phyloP scores from a whole-genome alignment of 2,113 vertebrate species.

The Sitta europaea region DNA sequence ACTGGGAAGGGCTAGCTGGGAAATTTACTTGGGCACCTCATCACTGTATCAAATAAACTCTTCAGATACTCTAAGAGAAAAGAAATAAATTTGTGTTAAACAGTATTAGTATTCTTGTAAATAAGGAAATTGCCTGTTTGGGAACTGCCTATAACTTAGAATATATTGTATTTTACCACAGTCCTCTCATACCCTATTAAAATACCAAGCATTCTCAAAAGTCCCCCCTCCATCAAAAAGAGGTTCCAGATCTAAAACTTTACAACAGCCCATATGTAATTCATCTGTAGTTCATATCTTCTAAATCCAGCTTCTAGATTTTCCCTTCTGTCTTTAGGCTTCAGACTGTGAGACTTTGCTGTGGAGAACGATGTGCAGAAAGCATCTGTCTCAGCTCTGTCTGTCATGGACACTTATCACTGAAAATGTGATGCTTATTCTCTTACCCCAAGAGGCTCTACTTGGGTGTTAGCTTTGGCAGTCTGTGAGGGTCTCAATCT shows the following conservation, averaged over 20 bases:
- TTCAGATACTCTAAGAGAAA: neutral
- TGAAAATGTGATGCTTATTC: neutral
- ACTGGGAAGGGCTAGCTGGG: no score
- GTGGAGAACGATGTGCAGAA: neutral
- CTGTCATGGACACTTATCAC: neutral
- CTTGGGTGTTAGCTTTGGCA: neutral
- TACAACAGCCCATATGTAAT: neutral
- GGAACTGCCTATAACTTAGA: neutral
- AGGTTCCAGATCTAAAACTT: neutral
- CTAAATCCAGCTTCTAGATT: neutral
- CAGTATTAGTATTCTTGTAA: neutral
- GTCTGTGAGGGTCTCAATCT: neutral
- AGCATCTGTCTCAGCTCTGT: neutral
- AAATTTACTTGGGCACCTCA: no score
- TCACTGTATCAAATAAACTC: neutral
- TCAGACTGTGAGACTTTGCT: neutral
- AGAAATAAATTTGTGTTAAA: neutral
- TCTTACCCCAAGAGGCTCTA: neutral
- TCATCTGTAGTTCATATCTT: neutral
- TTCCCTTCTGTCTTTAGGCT: neutral
- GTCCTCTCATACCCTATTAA: neutral
- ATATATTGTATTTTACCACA: neutral
- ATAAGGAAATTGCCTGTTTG: neutral
- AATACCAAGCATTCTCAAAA: neutral
- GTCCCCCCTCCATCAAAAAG: neutral